These are phyloP conservation scores for Pectinophora gossypiella DNA, from an alignment of 1,140 invertebrate genomes.

Conservation along the genomic window DNA sequence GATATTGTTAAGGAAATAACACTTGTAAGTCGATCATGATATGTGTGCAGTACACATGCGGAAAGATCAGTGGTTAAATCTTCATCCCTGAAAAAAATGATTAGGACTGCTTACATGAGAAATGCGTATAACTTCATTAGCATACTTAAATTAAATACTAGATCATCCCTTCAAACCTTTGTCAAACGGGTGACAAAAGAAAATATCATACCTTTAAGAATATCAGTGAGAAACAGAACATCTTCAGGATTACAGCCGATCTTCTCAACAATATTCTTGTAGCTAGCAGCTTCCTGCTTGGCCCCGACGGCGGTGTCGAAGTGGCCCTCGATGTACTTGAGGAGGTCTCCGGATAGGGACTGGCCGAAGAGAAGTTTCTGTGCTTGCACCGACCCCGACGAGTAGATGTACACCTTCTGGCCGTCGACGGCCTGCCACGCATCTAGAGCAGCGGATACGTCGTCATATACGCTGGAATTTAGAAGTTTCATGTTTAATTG, in stretches of 20 bases:
- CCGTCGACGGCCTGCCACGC: conserved; percentile 78
- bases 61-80: too few species aligned
- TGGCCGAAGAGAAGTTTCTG: conserved; percentile 92
- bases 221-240: conserved; percentile 91
- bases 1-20: too few species aligned
- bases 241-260: conserved; percentile 79
- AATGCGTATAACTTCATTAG: too few species aligned
- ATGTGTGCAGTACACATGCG: too few species aligned
- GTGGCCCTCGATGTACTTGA: conserved; percentile 84
- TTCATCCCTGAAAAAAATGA: too few species aligned
- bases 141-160: too few species aligned
- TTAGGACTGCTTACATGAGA: too few species aligned
- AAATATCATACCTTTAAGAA: conserved; percentile 88
- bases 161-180: too few species aligned
- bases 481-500: too few species aligned
- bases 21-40: too few species aligned
- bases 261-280: conserved; percentile 83
- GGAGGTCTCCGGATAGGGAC: conserved; percentile 85
- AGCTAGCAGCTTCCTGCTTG: conserved; percentile 85
- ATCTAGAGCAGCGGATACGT: conserved; percentile 85
- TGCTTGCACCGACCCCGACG: conserved; percentile 92
- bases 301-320: conserved; percentile 91
- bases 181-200: too few species aligned
- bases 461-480: conserved; percentile 87
- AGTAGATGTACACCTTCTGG: conserved; percentile 90